Evolutionary conservation across 2,797 vertebrate species (phyloP), one percentile per base, ranked within the genome.

Genomic region (Myotis daubentonii): DNA sequence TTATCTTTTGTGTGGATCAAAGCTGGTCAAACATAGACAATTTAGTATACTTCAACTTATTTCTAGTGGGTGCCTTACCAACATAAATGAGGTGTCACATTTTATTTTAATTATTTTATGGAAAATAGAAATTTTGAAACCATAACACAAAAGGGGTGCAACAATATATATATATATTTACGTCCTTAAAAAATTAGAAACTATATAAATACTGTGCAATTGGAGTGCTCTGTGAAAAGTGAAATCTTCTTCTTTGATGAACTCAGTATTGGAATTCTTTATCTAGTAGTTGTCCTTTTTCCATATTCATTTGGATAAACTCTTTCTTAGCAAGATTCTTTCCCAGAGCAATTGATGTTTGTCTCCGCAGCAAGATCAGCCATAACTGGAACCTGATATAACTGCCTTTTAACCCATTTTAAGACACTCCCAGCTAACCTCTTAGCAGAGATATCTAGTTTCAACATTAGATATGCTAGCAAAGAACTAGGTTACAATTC

Each of bases 301-400:
- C 84, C 44, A 7, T 60, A 16, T 11, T 60, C 10, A 68, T 23
- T 30, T 87, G 66, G 3, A 79, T 28, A 89, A 93, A 96, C 70
- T 10, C 65, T 94, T 89, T 8, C 38, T 86, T 88, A 44, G 12
- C 13, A 94, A 87, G 36, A 60, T 76, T 86, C 19, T 79, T 89
- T 53, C 23, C 3, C 28, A 91, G 20, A 79, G 22, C 36, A 92
- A 94, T 51, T 84, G 23, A 85, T 97, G 30, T 89, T 55, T 87
- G n/a, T 71, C 19, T 95, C n/a, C 13, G 71, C 38, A 70, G 30
- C 41, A 86, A 85, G n/a, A 89, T 62, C 66, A 93, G 86, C 19
- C 20, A 38, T 41, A 74, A 13, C 30, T 62, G 33, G 33, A 91
- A 87, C 47, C 55, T 93, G 79, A 36, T 62, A 87, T 94, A 68